Conservation (phyloP, 1,140 invertebrate species). For the Aphis gossypii region DNA sequence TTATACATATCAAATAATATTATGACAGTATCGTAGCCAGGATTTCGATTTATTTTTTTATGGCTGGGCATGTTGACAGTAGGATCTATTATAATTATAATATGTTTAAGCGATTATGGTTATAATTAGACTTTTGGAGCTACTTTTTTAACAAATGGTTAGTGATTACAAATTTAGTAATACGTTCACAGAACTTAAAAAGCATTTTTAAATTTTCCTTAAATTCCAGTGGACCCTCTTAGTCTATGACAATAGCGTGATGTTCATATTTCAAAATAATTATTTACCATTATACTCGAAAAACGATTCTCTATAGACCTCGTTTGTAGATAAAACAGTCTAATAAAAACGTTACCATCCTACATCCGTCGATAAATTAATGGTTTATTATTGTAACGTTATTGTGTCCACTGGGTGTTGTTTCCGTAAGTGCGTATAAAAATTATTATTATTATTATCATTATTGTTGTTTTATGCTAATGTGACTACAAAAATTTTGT, state of each 20-base stretch:
- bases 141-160: background rate
- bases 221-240: no score
- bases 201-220: no score
- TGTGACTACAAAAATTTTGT: background rate
- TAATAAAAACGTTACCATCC: background rate
- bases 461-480: constrained; percentile 9
- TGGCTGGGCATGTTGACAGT: no score
- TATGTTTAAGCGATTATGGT: background rate
- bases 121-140: no score
- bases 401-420: background rate
- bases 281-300: background rate
- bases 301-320: background rate
- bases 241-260: background rate
- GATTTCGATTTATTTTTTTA: no score
- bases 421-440: background rate
- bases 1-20: background rate
- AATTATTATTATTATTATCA: constrained; percentile 28
- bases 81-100: no score
- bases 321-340: background rate
- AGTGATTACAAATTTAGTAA: background rate
- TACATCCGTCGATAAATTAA: background rate
- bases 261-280: background rate
- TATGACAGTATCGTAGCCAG: background rate
- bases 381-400: background rate
- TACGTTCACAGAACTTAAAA: background rate